Conservation (phyloP, 2,888 invertebrate species). For the Hemithea aestivaria region DNA sequence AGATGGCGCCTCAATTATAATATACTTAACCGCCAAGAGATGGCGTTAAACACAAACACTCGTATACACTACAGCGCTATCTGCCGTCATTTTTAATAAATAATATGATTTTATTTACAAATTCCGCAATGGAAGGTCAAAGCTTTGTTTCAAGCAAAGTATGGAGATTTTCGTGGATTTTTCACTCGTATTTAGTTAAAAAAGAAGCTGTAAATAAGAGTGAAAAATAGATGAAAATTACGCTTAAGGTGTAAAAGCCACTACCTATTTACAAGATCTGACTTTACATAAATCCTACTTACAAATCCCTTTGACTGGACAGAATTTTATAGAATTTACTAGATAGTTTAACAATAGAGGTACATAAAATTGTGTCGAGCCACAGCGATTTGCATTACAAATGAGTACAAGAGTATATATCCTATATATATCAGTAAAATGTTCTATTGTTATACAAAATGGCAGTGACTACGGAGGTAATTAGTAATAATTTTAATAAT, state of each 20-base stretch:
- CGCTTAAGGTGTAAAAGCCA: constrained; percentile 15
- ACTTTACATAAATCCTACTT: constrained; percentile 13
- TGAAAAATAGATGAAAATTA: constrained; percentile 17
- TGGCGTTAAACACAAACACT: constrained; percentile 31
- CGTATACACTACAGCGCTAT: constrained; percentile 32
- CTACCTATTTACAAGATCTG: constrained; percentile 29
- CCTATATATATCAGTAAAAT: constrained; percentile 32
- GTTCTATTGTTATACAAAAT: constrained; percentile 27
- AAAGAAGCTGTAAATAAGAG: constrained; percentile 5
- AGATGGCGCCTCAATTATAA: constrained; percentile 24
- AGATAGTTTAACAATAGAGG: too few relatives aligned
- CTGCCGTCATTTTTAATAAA: constrained; percentile 30
- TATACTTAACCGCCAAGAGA: constrained; percentile 26
- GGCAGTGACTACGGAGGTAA: constrained; percentile 22
- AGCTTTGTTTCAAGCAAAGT: constrained; percentile 25
- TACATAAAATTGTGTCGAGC: constrained; percentile 17
- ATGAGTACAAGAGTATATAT: too few relatives aligned
- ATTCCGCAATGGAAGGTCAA: constrained; percentile 27
- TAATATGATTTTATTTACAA: constrained; percentile 26
- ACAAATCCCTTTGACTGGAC: constrained; percentile 14
- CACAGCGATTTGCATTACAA: constrained; percentile 14
- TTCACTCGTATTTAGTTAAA: constrained; percentile 11
- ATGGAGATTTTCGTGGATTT: constrained; percentile 19
- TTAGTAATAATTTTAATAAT: background rate
- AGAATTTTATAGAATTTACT: constrained; percentile 4